These are phyloP conservation scores for Drosophila diplacantha DNA, from an alignment of 2,888 invertebrate genomes.

Conservation along the genomic window DNA sequence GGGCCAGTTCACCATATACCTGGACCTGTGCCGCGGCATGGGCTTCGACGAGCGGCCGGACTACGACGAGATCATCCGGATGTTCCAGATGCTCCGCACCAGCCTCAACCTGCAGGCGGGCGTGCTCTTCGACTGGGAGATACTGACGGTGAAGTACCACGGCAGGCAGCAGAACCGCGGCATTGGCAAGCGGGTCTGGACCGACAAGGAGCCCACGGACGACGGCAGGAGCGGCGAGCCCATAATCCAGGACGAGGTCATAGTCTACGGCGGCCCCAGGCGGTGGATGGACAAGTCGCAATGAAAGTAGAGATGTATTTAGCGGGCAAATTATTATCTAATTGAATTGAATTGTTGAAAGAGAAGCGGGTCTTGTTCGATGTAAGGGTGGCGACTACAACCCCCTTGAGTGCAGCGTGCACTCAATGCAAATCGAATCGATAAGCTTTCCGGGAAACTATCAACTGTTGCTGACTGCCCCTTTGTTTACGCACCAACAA, in stretches of 20 bases:
- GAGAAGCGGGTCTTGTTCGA: neutral
- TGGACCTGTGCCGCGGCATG: conserved; percentile 95
- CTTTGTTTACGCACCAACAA: conserved; percentile 33
- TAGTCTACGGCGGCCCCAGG: conserved; percentile 3
- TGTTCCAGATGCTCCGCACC: conserved; percentile 95
- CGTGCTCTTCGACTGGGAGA: conserved; percentile 99
- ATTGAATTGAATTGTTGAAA: too few species aligned
- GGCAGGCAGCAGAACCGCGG: conserved; percentile 55
- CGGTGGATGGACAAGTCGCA: neutral
- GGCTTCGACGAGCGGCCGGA: conserved; percentile 97
- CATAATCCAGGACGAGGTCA: conserved; percentile 40
- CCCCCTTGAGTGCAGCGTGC: neutral
- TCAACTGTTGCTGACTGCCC: conserved; percentile 24
- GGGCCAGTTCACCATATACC: conserved; percentile 94
- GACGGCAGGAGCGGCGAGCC: conserved; percentile 45
- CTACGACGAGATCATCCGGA: conserved; percentile 93
- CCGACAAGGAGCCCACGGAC: conserved; percentile 23
- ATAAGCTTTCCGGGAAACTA: conserved; percentile 17
- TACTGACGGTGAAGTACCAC: conserved; percentile 89
- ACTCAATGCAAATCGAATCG: conserved; percentile 18
- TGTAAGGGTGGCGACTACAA: neutral
- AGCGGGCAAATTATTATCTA: too few species aligned
- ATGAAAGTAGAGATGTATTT: neutral
- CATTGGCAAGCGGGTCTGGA: neutral
- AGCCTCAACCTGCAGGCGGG: conserved; percentile 96